Base-by-base conservation (phyloP, 2,113 vertebrate genomes). In the Odocoileus hemionus region DNA sequence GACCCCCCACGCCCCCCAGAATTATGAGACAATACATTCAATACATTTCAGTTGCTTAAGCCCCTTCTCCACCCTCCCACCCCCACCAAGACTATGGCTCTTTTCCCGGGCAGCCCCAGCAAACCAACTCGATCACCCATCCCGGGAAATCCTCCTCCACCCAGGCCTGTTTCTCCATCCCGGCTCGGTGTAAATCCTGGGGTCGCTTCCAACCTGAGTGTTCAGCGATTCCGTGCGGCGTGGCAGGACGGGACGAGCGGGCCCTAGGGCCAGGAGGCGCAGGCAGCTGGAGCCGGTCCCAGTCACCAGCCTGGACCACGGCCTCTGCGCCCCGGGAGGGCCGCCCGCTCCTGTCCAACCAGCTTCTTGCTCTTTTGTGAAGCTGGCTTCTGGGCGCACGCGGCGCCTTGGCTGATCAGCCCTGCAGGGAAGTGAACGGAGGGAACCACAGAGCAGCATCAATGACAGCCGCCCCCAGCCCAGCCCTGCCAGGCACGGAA, bases 121-220 rank as follows among this genome's bases (percentile, higher is more conserved):
- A 50, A 21, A 47, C 39, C 1, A 60, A 80, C 0, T 6, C 43
- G 1, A 13, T 39, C 55, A 2, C 28, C 47, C 7, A 1, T 0
- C 25, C 57, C 39, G 5, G 60, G 58, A 84, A 85, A 14, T 12
- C 21, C 76, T 39, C 67, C 50, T 30, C 36, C 7, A 1, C 14
- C 26, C 28, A 2, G 55, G 55, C 54, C 89, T 91, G 12, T 50
- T 45, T 58, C 86, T 89, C 47, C 43, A 26, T 52, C 23, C 12
- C 7, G 1, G 52, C 64, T 76, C 3, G 25, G 47, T 17, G 6
- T 15, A 6, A 60, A 43, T 54, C 54, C 36, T 0, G 23, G 70
- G 84, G 93, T 52, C 85, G 6, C 87, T 10, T 28, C 57, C 55
- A 36, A 21, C 39, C 39, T 8, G 39, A 16, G 55, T 5, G 25